Evolutionary conservation across 1,140 invertebrate species (phyloP), one percentile per base, ranked within the genome.

Genomic region (Leptopilina clavipes): DNA sequence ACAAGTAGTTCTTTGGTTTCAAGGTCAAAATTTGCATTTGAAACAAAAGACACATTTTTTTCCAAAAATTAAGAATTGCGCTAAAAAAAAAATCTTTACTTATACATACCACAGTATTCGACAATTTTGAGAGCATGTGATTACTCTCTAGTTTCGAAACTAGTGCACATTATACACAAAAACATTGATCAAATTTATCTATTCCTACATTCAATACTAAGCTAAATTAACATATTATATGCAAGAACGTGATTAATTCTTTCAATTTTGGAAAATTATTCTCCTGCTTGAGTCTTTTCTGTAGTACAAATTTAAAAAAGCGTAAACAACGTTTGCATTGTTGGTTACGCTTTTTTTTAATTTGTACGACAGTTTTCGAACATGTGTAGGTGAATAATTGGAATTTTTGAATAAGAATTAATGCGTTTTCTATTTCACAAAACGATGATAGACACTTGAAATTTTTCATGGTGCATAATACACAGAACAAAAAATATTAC

Each of bases 141-240:
- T 25, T n/a, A 54, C 14, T 52, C 48, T 52, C 19, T 65, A 65
- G 14, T 65, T 1, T 31, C 59, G 59, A 65, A 31, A 65, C 12
- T 14, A 65, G 59, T 31, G 5, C 25, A n/a, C 6, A 65, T 6
- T 14, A 65, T 22, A 65, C 25, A 31, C 1, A 31, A 65, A 65
- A 65, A 31, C 1, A 3, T 48, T 48, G 37, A 40, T 48, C 11
- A 48, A 48, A 7, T 31, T 12, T 65, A 65, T 22, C 25, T 31
- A n/a, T n/a, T 65, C 25, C 59, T 22, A 65, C 59, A 65, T 65
- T 65, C 59, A 65, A 65, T 65, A 65, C 25, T 65, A 31, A 59
- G 7, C 19, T 59, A 22, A 31, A 2, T 5, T 1, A 10, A 18
- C 10, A 17, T 19, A 31, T 31, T 31, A 1, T 52, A 31, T 31